phyloP scores from a whole-genome alignment of 1,140 invertebrate species.

The Cotesia chilonis region DNA sequence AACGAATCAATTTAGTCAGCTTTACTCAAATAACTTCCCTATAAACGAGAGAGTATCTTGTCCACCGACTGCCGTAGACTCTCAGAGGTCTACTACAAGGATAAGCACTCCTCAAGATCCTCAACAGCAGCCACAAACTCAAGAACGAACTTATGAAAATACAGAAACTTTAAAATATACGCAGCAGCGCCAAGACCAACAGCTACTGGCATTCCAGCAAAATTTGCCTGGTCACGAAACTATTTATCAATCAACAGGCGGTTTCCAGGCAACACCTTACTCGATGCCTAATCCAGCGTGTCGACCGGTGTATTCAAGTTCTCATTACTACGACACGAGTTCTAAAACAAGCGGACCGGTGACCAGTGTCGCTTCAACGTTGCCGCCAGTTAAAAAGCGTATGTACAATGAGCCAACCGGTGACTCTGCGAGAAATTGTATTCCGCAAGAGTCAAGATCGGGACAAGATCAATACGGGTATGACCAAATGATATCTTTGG shows the following conservation, averaged over 20 bases:
- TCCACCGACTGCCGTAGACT: constrained; percentile 44
- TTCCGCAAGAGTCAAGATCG: constrained; percentile 44
- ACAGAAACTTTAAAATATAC: constrained; percentile 47
- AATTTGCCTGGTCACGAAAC: constrained; percentile 53
- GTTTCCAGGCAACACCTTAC: constrained; percentile 58
- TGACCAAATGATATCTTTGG: constrained; percentile 56
- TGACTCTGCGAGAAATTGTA: constrained; percentile 41
- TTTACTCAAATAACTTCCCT: constrained; percentile 53
- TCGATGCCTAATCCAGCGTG: constrained; percentile 52
- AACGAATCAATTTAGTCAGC: constrained; percentile 49
- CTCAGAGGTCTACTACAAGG: constrained; percentile 44
- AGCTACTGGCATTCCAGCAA: constrained; percentile 54
- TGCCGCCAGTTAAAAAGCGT: constrained; percentile 58
- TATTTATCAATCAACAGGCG: constrained; percentile 50
- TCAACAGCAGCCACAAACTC: constrained; percentile 41
- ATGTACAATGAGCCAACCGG: constrained; percentile 54
- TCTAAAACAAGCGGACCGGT: constrained; percentile 43
- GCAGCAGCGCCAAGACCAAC: constrained; percentile 50
- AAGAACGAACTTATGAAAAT: constrained; percentile 41
- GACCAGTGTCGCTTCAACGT: constrained; percentile 42
- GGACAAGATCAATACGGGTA: constrained; percentile 56
- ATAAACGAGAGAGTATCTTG: constrained; percentile 43
- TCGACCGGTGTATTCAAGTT: constrained; percentile 56
- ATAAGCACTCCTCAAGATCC: constrained; percentile 43
- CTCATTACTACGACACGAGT: constrained; percentile 58